A percentile compares a stretch with the other conserved stretches of the same genome.
phyloP scores from a whole-genome alignment of 2,797 vertebrate species.

The Lepus townsendii region DNA sequence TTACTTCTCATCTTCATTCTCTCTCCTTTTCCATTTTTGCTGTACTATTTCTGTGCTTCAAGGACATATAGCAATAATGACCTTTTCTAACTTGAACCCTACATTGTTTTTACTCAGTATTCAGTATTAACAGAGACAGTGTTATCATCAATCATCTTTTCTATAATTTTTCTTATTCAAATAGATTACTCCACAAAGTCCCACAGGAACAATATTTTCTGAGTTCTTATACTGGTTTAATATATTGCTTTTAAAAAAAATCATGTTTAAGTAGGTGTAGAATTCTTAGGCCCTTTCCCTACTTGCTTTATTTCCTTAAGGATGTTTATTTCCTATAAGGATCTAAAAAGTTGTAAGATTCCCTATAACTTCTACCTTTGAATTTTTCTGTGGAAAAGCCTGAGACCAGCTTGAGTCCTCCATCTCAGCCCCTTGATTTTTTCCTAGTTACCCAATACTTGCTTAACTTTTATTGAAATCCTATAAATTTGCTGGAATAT shows the following conservation, averaged over 20 bases:
- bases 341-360: neutral
- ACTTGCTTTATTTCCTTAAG: neutral
- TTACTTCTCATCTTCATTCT: neutral
- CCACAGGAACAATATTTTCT: neutral
- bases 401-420: neutral
- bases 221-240: neutral
- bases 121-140: neutral
- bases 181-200: neutral
- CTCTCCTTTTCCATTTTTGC: neutral
- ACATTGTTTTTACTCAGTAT: neutral
- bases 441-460: neutral
- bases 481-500: neutral
- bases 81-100: neutral
- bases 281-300: neutral
- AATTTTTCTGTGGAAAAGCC: neutral
- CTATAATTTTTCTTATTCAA: constrained; percentile 37
- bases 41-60: neutral
- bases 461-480: neutral
- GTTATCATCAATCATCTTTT: neutral
- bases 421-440: neutral
- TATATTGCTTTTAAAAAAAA: neutral
- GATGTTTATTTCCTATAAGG: neutral
- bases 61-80: neutral
- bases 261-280: neutral
- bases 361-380: neutral